Percentiles rank a stretch among this genome's conserved stretches.
Conservation (phyloP, 1,140 invertebrate genomes). For the Bombyx mandarina region DNA sequence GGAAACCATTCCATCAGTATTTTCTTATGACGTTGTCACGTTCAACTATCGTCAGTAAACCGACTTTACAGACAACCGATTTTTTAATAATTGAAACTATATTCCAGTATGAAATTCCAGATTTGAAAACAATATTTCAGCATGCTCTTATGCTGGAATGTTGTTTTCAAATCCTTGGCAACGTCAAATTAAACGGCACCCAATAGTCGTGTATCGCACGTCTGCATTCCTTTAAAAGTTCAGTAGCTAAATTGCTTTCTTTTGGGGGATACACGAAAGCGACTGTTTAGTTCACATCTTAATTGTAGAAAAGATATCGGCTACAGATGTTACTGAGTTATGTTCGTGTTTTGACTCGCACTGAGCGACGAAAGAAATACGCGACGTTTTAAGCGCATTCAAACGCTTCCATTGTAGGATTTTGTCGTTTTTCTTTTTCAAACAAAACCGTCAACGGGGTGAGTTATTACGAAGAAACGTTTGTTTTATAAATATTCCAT, state of each 20-base stretch:
- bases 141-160: too few relatives aligned
- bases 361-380: conserved; percentile 51
- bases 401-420: conserved; percentile 24
- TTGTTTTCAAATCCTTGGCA: not conserved
- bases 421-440: conserved; percentile 9
- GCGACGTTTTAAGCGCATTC: conserved; percentile 38
- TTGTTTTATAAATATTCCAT: too few relatives aligned
- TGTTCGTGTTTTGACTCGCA: conserved; percentile 28
- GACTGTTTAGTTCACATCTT: conserved; percentile 48
- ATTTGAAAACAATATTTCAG: too few relatives aligned
- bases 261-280: conserved; percentile 52
- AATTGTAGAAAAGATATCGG: conserved; percentile 64
- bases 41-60: too few relatives aligned
- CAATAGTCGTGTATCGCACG: conserved; percentile 8
- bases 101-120: too few relatives aligned
- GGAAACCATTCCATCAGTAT: too few relatives aligned
- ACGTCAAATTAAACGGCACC: not conserved
- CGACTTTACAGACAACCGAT: too few relatives aligned
- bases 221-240: conserved; percentile 21
- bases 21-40: too few relatives aligned
- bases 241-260: conserved; percentile 41
- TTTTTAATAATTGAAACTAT: too few relatives aligned
- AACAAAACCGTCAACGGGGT: conserved; percentile 16
- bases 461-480: conserved; percentile 20
- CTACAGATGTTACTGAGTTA: conserved; percentile 64